phyloP scores from a whole-genome alignment of 2,888 invertebrate species.

The Melanchra persicariae region DNA sequence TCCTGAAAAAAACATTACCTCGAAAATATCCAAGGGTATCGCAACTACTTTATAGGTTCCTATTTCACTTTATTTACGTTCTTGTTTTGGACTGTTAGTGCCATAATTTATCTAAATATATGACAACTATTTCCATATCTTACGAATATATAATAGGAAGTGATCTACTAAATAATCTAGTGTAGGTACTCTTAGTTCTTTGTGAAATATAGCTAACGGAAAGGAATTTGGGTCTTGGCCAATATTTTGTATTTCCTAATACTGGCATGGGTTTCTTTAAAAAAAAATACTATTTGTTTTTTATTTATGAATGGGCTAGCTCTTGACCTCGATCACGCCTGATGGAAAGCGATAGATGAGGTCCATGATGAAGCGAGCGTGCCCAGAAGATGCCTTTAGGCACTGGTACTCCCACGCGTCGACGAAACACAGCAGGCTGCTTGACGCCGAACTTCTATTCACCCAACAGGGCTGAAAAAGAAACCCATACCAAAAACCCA shows the following conservation, averaged over 20 bases:
- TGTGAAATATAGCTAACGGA: not conserved
- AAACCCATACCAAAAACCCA: no score
- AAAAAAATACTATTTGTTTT: no score
- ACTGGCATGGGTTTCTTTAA: not conserved
- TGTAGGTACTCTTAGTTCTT: not conserved
- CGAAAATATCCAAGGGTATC: conserved; percentile 6
- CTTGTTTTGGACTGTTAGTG: conserved; percentile 43
- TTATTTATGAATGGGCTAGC: no score
- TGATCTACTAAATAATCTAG: conserved; percentile 43
- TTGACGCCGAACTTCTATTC: no score
- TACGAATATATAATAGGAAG: conserved; percentile 27
- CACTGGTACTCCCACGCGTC: no score
- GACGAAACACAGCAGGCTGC: no score
- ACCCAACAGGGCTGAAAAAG: no score
- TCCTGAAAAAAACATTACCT: conserved; percentile 23
- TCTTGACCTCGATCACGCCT: no score
- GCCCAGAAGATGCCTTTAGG: no score
- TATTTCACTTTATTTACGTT: conserved; percentile 47
- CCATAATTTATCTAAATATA: conserved; percentile 40
- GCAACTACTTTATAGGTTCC: not conserved
- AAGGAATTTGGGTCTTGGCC: conserved; percentile 13
- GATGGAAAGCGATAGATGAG: no score
- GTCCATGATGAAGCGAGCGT: no score
- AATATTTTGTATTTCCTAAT: not conserved
- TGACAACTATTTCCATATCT: conserved; percentile 37